phyloP scores from a whole-genome alignment of 1,140 invertebrate species.

The Tigriopus japonicus region DNA sequence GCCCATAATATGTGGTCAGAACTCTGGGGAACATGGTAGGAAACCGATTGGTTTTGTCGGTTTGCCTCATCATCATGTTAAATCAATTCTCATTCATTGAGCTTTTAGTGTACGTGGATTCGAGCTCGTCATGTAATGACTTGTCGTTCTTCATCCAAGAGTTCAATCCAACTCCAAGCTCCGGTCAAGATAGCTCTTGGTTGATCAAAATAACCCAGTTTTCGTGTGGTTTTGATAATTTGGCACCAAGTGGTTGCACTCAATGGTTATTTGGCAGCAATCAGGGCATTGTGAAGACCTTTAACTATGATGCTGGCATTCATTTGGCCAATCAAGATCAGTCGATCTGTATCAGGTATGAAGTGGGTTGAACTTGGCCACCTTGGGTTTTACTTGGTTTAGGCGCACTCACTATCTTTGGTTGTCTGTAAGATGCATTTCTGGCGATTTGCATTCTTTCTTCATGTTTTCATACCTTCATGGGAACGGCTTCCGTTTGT shows the following conservation, averaged over 20 bases:
- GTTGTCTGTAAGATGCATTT: no score
- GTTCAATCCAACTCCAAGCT: not conserved
- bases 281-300: not conserved
- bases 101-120: not conserved
- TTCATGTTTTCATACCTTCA: not conserved
- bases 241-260: constrained; percentile 5
- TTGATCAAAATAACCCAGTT: constrained; percentile 1
- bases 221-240: not conserved
- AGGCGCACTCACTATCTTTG: no score
- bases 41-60: not conserved
- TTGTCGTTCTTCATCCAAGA: not conserved
- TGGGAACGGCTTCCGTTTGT: no score
- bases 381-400: no score
- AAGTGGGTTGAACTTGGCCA: not conserved
- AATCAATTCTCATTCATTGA: not conserved
- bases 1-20: constrained; percentile 5
- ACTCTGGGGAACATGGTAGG: constrained; percentile 4
- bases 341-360: constrained; percentile 1
- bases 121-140: not conserved
- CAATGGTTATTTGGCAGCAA: constrained; percentile 1
- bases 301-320: not conserved
- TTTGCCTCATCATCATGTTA: not conserved
- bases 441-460: no score
- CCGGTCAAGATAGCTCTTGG: not conserved
- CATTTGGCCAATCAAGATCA: constrained; percentile 13